These are phyloP conservation scores for Coracopsis vasa DNA, from an alignment of 2,113 vertebrate genomes.

Conservation along the genomic window DNA sequence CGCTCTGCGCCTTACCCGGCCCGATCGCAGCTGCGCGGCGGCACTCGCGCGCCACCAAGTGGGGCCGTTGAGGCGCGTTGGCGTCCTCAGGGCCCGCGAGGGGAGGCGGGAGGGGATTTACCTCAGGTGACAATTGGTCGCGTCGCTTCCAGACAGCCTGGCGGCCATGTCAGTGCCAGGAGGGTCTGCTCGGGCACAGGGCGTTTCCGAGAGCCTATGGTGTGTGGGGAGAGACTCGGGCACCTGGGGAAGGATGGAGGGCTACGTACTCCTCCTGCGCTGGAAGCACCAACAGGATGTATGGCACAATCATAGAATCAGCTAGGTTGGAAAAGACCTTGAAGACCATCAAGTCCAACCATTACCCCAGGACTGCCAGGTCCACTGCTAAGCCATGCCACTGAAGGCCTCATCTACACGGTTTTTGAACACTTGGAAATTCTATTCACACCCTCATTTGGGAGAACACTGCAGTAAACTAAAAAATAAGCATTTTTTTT, in stretches of 20 bases:
- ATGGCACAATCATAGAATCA: not conserved
- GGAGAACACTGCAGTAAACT: not conserved
- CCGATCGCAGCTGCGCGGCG: not conserved
- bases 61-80: not conserved
- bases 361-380: not conserved
- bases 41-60: not conserved
- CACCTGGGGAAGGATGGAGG: accelerated
- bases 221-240: not conserved
- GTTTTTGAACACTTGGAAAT: not conserved
- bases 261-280: not conserved
- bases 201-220: not conserved
- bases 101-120: accelerated
- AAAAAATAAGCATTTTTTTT: not conserved
- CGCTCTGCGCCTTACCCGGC: not conserved
- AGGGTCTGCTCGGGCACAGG: not conserved
- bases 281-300: accelerated
- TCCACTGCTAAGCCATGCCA: not conserved
- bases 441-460: not conserved
- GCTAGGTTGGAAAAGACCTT: not conserved
- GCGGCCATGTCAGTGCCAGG: accelerated
- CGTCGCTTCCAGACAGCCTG: not conserved
- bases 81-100: accelerated
- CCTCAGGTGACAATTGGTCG: accelerated
- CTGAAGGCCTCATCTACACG: not conserved
- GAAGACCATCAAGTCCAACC: not conserved